Conservation (phyloP, 2,797 vertebrate species). For the Pangasius djambal region DNA sequence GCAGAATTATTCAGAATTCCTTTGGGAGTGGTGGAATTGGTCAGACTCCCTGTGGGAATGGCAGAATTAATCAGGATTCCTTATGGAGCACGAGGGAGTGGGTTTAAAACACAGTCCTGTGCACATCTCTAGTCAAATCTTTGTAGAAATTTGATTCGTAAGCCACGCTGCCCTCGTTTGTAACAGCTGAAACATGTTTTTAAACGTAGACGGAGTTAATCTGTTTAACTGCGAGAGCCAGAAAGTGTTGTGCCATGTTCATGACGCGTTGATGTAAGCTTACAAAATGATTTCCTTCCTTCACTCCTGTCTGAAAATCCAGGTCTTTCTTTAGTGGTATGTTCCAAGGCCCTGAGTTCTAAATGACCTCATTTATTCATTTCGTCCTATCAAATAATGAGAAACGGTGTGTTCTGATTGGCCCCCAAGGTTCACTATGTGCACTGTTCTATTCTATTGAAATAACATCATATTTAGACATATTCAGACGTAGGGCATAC, state of each 20-base stretch:
- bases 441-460: constrained; percentile 20
- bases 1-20: not conserved
- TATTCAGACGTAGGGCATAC: constrained; percentile 69
- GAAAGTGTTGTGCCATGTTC: constrained; percentile 29
- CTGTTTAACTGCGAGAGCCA: not conserved
- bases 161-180: not conserved
- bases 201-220: not conserved
- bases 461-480: constrained; percentile 58
- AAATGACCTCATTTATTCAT: constrained; percentile 65
- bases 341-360: constrained; percentile 72
- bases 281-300: not conserved
- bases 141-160: not conserved
- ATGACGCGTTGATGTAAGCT: not conserved
- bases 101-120: not conserved
- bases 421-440: constrained; percentile 32
- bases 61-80: not conserved
- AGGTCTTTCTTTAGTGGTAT: constrained; percentile 66
- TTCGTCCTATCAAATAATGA: constrained; percentile 55
- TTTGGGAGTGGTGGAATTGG: not conserved
- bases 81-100: too few relatives aligned
- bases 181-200: not conserved
- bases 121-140: not conserved
- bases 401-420: constrained; percentile 39
- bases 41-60: not conserved
- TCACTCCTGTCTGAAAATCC: constrained; percentile 35